Base-by-base conservation (phyloP, 2,888 invertebrate species). In the Bellardia bayeri region DNA sequence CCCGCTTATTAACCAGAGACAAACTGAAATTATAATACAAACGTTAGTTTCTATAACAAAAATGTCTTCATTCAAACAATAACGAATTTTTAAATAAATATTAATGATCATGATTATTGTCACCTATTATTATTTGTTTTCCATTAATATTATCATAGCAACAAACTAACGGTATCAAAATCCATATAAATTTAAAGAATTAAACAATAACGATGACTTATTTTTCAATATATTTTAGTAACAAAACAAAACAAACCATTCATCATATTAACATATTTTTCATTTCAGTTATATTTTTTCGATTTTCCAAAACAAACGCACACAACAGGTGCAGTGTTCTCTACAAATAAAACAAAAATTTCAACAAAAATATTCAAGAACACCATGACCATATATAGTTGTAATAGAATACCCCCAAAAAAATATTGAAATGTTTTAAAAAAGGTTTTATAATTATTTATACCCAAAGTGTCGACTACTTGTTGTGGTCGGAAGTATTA, bases 401-500 rank as follows among this genome's bases (percentile, higher is more conserved):
- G 45, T 49, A 69, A 30, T 49, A 49, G 68, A 69, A 49, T 33
- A 14, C 45, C 40, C 45, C 66, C 45, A 45, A 33, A 69, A 61
- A 33, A 37, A 63, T 6, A 13, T 16, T 14, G 9, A 45, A 7
- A 45, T 45, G 45, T 30, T 16, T 63, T 23, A 23, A 23, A 13
- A 63, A 63, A 56, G 8, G 0, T 56, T 56, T 8, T 23, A 23
- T 23, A 23, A 23, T 66, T 42, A 16, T 66, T 66, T 66, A 42
- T 45, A 42, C 11, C 16, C 42, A 23, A 42, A 37, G 14, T 66
- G 66, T 42, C 13, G 66, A 16, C 40, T 66, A 42, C 11, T 14
- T 5, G 5, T 16, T 66, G 45, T 45, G 66, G 42, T 66, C 66
- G 66, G 66, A 66, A 66, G 66, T 66, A 66, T 1, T 42, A 8